Conservation (phyloP, 2,888 invertebrate species). For the Phyto melanocephala region DNA sequence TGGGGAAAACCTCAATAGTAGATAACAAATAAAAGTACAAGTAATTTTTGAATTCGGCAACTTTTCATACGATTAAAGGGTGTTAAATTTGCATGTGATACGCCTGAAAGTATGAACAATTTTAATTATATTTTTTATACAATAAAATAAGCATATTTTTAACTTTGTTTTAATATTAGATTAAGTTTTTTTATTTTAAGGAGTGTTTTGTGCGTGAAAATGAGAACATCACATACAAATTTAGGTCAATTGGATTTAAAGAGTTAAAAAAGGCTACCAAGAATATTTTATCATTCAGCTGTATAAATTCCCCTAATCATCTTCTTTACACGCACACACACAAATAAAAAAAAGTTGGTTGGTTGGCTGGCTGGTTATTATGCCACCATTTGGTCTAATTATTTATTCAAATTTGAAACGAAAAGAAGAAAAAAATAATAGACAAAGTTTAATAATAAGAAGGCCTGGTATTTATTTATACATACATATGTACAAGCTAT, state of each 20-base stretch:
- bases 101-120: too few species aligned
- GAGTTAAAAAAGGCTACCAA: not conserved
- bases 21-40: too few species aligned
- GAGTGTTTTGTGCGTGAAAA: not conserved
- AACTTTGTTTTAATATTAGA: not conserved
- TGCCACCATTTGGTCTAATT: conserved; percentile 25
- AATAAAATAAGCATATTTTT: too few species aligned
- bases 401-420: conserved; percentile 38
- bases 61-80: too few species aligned
- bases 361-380: not conserved
- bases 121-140: too few species aligned
- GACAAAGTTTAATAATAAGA: not conserved
- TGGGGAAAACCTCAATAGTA: too few species aligned
- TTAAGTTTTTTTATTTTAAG: not conserved
- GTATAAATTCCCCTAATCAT: conserved; percentile 45
- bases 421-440: not conserved
- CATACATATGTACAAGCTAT: not conserved
- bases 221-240: not conserved
- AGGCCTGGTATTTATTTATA: not conserved
- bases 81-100: too few species aligned
- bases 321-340: not conserved
- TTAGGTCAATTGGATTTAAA: conserved; percentile 32
- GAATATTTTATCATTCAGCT: conserved; percentile 34
- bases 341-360: not conserved
- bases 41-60: too few species aligned